Conservation (phyloP, 2,888 invertebrate genomes). For the Aleiodes testaceus region DNA sequence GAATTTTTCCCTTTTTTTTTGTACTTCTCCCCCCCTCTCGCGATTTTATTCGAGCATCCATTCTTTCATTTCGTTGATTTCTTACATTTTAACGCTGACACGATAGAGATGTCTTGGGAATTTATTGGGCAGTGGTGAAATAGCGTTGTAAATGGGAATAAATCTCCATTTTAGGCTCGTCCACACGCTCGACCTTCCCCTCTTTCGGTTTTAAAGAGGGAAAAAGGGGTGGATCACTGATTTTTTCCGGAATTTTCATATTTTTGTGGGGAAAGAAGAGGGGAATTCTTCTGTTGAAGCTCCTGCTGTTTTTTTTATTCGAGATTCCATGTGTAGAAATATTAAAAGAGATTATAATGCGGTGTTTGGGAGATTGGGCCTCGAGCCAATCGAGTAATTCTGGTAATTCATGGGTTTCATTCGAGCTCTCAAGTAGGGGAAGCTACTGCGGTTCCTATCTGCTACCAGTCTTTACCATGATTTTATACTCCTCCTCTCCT, state of each 20-base stretch:
- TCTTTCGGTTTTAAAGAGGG: too few relatives aligned
- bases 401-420: constrained; percentile 69
- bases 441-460: constrained; percentile 28
- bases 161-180: constrained; percentile 56
- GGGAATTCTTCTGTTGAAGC: not conserved
- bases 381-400: constrained; percentile 60
- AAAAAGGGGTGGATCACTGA: too few relatives aligned
- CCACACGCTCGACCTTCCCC: not conserved
- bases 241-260: not conserved
- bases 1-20: constrained; percentile 35
- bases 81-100: not conserved
- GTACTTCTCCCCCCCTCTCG: constrained; percentile 12
- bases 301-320: not conserved
- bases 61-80: too few relatives aligned
- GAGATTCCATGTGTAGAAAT: constrained; percentile 23
- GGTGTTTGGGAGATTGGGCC: constrained; percentile 30
- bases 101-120: constrained; percentile 60
- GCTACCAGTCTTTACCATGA: constrained; percentile 67
- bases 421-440: constrained; percentile 31
- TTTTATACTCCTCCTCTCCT: constrained; percentile 15
- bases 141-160: constrained; percentile 55
- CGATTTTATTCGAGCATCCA: not conserved
- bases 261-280: not conserved
- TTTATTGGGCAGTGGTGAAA: constrained; percentile 56
- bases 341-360: constrained; percentile 35